Base-by-base conservation (phyloP, 1,140 invertebrate genomes). In the Streblospio benedicti region DNA sequence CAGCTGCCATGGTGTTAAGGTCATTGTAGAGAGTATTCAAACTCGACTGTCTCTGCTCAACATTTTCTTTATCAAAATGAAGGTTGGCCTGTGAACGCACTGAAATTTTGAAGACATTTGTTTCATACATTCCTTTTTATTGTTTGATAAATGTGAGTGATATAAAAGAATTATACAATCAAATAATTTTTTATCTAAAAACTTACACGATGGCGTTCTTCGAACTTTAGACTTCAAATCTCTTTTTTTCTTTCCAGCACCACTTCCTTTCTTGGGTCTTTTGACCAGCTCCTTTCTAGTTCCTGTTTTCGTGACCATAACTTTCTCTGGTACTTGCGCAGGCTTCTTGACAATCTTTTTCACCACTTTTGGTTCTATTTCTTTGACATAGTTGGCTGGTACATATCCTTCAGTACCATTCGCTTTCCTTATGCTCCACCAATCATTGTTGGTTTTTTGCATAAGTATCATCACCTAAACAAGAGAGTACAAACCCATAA, bases 381-480 rank as follows among this genome's bases (percentile, higher is more conserved):
- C 91, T 28, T 87, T 84, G 0, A 98, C 91, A 77, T 98, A 98
- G 77, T 97, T 97, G 0, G 93, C 93, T 0, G 96, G 96, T 1
- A 97, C 93, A 78, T 97, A 99, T 12, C 95, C 95, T 70, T 97
- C 93, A 0, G 85, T 84, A 0, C 93, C 89, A 70, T 92, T 91
- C 0, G 84, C 83, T 79, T 94, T 96, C 14, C 93, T 81, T 3
- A 97, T 89, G 67, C 90, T 91, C 96, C 96, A 99, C 95, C 96
- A 99, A 76, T 99, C 96, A 0, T 86, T 84, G 76, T 97, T 98
- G 0, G 91, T 96, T 79, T 95, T 94, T 68, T 88, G 91, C 47
- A 97, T 81, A 1, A 99, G 79, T 68, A 94, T 87, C 88, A 98
- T 91, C 2, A 86, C 75, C 80, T 87, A 75, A 20, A 47, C 44